phyloP scores from a whole-genome alignment of 2,797 vertebrate species.

The Ctenochaetus hawaiiensis region DNA sequence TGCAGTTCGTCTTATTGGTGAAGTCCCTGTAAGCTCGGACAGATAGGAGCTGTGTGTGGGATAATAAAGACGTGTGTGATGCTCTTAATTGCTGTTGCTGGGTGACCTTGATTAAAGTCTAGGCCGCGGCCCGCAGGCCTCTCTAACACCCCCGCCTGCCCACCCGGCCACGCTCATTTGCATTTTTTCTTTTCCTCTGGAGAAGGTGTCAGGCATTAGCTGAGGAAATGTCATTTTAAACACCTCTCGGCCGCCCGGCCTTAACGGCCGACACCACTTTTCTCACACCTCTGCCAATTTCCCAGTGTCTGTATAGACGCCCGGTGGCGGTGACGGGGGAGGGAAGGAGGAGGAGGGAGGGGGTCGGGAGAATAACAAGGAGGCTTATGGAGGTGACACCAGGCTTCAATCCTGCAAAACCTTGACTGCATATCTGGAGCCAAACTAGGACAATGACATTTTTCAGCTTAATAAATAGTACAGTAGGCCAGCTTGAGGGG shows the following conservation, averaged over 20 bases:
- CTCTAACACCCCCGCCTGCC: constrained; percentile 29
- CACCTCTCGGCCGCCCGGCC: constrained; percentile 65
- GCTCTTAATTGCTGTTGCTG: constrained; percentile 58
- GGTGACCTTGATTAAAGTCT: constrained; percentile 73
- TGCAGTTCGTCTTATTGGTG: constrained; percentile 19
- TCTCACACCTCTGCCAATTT: constrained; percentile 80
- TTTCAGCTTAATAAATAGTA: constrained; percentile 32
- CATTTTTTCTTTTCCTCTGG: constrained; percentile 48
- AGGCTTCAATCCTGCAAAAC: constrained; percentile 27
- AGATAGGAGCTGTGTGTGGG: constrained; percentile 22
- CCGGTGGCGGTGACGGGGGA: constrained; percentile 45
- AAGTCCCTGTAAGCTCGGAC: constrained; percentile 15
- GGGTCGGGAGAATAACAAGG: constrained; percentile 38
- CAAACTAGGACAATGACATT: constrained; percentile 32
- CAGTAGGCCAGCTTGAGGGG: neutral
- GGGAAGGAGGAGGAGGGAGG: neutral
- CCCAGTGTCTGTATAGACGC: constrained; percentile 77
- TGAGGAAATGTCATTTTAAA: constrained; percentile 81
- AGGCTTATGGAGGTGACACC: constrained; percentile 60
- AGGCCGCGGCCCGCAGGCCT: constrained; percentile 50
- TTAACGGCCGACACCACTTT: constrained; percentile 71
- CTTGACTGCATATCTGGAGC: neutral
- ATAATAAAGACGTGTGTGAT: constrained; percentile 46
- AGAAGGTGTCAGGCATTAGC: constrained; percentile 72
- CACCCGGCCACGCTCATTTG: constrained; percentile 55